These are phyloP conservation scores for Anastrepha obliqua DNA, from an alignment of 1,140 invertebrate genomes.

Conservation along the genomic window DNA sequence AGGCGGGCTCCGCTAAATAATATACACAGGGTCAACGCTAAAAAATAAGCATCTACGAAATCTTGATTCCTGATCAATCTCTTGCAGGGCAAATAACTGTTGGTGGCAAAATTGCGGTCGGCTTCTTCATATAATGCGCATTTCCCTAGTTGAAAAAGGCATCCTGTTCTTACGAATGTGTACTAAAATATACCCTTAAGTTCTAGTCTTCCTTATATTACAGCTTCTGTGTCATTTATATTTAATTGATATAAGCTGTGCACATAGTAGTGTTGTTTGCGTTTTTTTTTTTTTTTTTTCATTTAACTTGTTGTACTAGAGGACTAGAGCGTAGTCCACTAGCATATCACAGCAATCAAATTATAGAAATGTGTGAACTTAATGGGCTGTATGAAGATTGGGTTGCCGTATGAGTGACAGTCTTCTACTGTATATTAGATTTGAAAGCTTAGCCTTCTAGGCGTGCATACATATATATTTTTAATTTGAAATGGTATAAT, in stretches of 20 bases:
- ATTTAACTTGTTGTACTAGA: neutral
- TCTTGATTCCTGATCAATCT: no score
- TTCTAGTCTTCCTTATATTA: neutral
- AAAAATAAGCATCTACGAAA: no score
- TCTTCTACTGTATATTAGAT: neutral
- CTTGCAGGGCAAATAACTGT: no score
- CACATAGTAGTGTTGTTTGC: neutral
- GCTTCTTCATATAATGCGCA: no score
- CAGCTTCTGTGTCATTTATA: constrained; percentile 12
- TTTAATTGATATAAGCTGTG: constrained; percentile 14
- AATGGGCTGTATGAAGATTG: neutral
- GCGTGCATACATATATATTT: neutral
- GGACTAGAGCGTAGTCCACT: neutral
- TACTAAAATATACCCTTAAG: no score
- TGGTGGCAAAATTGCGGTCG: no score
- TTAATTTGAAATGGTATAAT: neutral
- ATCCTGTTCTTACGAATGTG: no score
- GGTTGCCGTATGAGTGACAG: constrained; percentile 26
- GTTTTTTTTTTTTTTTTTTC: neutral
- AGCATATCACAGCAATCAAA: neutral
- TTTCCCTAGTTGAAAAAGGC: no score
- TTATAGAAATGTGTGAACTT: neutral
- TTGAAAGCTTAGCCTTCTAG: neutral
- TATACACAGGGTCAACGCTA: no score
- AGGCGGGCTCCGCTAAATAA: no score